Conservation (phyloP, 1,140 invertebrate species). For the Aphidius ervi region DNA sequence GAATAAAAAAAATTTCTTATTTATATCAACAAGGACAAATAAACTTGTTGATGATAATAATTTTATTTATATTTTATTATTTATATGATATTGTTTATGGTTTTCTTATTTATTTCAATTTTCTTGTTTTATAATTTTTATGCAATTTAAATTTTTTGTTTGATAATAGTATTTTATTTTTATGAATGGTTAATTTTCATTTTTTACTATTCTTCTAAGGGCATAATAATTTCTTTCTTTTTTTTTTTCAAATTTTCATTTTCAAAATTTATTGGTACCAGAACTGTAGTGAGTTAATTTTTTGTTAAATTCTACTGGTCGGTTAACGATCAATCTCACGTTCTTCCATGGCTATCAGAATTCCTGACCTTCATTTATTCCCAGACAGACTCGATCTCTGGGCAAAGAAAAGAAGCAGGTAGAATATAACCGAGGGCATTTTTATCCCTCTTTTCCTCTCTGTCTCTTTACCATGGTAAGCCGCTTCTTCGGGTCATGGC, state of each 20-base stretch:
- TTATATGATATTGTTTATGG: no score
- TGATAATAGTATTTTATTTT: no score
- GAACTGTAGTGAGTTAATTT: no score
- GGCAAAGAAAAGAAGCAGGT: slow-evolving; percentile 3
- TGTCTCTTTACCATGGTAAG: neutral
- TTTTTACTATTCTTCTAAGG: no score
- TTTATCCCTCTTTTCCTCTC: slow-evolving; percentile 18
- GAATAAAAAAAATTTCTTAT: no score
- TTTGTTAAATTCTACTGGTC: slow-evolving; percentile 20
- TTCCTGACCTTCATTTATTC: slow-evolving; percentile 27
- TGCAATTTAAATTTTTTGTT: no score
- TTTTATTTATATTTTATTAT: no score
- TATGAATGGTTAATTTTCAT: no score
- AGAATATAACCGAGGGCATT: neutral
- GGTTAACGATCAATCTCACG: slow-evolving; percentile 33
- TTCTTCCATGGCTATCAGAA: slow-evolving; percentile 16
- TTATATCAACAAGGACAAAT: no score
- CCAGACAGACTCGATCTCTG: neutral
- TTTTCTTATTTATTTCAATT: no score
- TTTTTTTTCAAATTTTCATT: neutral
- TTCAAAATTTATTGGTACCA: slow-evolving; percentile 3
- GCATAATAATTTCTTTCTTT: neutral
- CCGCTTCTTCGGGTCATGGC: slow-evolving; percentile 10
- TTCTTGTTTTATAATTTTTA: no score
- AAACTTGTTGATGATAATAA: no score